Evolutionary conservation across 2,113 vertebrate species (phyloP), one percentile per base, ranked within the genome.

Genomic region (Notiomystis cincta): DNA sequence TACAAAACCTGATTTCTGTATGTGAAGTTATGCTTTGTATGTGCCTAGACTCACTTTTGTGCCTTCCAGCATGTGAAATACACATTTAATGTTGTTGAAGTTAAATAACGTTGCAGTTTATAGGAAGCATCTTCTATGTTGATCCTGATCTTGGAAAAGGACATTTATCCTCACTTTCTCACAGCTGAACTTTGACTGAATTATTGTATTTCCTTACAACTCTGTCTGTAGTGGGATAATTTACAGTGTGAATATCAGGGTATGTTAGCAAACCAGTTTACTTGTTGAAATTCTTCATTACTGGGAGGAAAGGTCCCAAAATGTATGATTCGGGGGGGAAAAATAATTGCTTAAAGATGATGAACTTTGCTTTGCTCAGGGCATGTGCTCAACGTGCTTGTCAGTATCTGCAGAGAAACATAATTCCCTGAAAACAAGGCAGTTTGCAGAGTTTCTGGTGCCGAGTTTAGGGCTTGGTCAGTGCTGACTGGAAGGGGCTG

Each of bases 341-440:
- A 56, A 76, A 48, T 2, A 61, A 28, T 33, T 69, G 11, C 20
- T 50, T 18, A 13, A 21, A 79, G 27, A 6, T 35, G 0, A 21
- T 24, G 17, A 53, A 15, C 10, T 85, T 64, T 20, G 18, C 24
- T 54, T 87, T 70, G 54, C 69, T 37, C 6, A 6, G 31, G 25
- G 6, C 17, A 7, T 3, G 4, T 47, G 35, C 54, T 71, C 31
- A 58, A 18, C 48, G 12, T 16, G 17, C 47, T 1, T 10, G 15
- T 42, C 50, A 30, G 7, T 30, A 33, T 40, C 79, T 37, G 30
- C 8, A 35, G 48, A 42, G 51, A 58, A 51, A 7, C 13, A 28
- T 12, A 15, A 1, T 38, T 85, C 9, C 1, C 10, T 13, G 44
- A 12, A 31, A 78, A 5, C 5, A 50, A 0, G 8, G 3, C 17